A percentile compares a stretch with the other conserved stretches of the same genome.
Conservation (phyloP, 2,113 vertebrate species). For the Rhineura floridana region DNA sequence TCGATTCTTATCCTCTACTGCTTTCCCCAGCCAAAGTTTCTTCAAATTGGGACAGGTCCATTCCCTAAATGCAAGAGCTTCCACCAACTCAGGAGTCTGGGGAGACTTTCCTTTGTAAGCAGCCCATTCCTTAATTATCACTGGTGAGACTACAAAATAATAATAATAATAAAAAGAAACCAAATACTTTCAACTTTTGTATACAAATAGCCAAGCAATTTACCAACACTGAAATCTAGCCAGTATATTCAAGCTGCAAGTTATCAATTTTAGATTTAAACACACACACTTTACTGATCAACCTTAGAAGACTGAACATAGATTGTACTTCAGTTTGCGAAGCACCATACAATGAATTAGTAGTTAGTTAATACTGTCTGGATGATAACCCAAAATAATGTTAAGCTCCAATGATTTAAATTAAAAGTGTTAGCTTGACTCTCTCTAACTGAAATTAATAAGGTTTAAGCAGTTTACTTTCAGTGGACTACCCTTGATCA, state of each 20-base stretch:
- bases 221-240: not conserved
- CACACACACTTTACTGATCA: not conserved
- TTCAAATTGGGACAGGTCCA: slow-evolving; percentile 97
- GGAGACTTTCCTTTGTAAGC: slow-evolving; percentile 97
- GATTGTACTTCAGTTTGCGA: not conserved
- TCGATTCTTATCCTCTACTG: slow-evolving; percentile 94
- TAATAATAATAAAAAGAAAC: slow-evolving; percentile 27
- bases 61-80: slow-evolving; percentile 93
- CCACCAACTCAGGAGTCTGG: slow-evolving; percentile 94
- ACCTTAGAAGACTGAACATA: not conserved
- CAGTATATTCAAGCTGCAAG: not conserved
- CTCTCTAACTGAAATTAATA: too few species aligned
- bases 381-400: not conserved
- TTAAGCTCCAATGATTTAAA: not conserved
- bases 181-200: not conserved
- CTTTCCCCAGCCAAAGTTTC: slow-evolving; percentile 94
- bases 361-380: not conserved
- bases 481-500: not conserved
- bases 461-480: not conserved
- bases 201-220: not conserved
- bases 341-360: not conserved
- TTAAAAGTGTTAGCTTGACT: not conserved
- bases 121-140: slow-evolving; percentile 96
- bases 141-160: slow-evolving; percentile 81
- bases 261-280: not conserved